A percentile compares a stretch with the other conserved stretches of the same genome.
Evolutionary conservation across 1,140 invertebrate species (phyloP).

Genomic region (Temnothorax curvispinosus): DNA sequence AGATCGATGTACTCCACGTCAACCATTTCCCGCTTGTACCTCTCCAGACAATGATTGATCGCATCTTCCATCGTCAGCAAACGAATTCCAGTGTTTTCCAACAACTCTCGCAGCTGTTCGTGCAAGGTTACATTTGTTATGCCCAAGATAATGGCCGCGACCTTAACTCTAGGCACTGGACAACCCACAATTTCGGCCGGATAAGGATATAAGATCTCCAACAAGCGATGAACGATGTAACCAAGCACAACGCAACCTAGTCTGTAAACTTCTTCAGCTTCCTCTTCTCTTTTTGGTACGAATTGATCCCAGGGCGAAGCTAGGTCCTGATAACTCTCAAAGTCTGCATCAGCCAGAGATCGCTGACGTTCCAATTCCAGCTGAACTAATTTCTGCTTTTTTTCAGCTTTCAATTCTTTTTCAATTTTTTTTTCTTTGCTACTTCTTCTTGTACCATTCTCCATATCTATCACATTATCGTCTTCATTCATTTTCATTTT

Average conservation of each 20-base stretch:
- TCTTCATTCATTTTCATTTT: conserved; percentile 23
- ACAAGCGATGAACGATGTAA: conserved; percentile 86
- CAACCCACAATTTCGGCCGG: conserved; percentile 78
- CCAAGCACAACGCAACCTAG: conserved; percentile 85
- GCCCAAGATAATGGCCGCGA: conserved; percentile 85
- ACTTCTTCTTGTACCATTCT: not conserved
- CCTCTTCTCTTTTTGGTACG: conserved; percentile 73
- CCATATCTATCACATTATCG: not conserved
- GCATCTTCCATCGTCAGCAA: conserved; percentile 86
- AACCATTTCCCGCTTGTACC: conserved; percentile 86
- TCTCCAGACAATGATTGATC: conserved; percentile 86
- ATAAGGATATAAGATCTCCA: conserved; percentile 86
- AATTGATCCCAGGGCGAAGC: conserved; percentile 79
- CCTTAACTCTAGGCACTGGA: conserved; percentile 80
- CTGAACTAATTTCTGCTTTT: not conserved
- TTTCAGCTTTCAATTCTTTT: not conserved
- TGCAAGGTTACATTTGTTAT: conserved; percentile 83
- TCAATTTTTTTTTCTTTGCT: not conserved
- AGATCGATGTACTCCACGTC: conserved; percentile 85
- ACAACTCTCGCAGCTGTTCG: conserved; percentile 83
- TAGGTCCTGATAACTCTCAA: conserved; percentile 80
- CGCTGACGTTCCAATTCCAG: conserved; percentile 74
- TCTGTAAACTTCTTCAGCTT: conserved; percentile 79
- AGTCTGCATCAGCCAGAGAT: conserved; percentile 77
- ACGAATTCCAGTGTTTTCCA: conserved; percentile 84